A percentile compares a stretch with the other conserved stretches of the same genome.
phyloP scores from a whole-genome alignment of 37 sponge, comb jelly and placozoan genomes.

The Spongilla lacustris region DNA sequence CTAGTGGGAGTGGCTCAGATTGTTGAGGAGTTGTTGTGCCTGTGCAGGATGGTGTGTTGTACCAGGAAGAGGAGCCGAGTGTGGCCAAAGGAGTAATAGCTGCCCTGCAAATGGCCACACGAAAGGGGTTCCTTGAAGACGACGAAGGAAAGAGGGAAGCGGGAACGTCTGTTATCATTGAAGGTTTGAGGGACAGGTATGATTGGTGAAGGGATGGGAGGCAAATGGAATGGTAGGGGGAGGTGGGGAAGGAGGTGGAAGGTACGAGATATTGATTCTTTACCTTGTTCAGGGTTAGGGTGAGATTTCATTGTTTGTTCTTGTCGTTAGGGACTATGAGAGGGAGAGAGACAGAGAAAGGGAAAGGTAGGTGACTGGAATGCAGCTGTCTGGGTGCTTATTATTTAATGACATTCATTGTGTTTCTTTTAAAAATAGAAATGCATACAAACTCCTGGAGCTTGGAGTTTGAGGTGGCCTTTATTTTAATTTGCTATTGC shows the following conservation, averaged over 20 bases:
- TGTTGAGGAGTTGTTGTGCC: not conserved
- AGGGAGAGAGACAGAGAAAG: constrained; percentile 66
- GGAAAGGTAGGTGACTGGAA: constrained; percentile 49
- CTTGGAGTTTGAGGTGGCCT: too few relatives aligned
- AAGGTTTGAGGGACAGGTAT: constrained; percentile 7
- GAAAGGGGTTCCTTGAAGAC: constrained; percentile 86
- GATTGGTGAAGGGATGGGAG: not conserved
- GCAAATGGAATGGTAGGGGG: not conserved
- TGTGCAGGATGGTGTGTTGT: constrained; percentile 69
- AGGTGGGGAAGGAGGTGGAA: too few relatives aligned
- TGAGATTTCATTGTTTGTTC: not conserved
- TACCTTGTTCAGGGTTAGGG: too few relatives aligned
- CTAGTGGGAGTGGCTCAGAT: too few relatives aligned
- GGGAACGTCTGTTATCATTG: constrained; percentile 10
- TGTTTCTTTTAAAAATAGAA: too few relatives aligned
- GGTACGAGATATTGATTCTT: too few relatives aligned
- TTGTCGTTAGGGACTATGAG: constrained; percentile 61
- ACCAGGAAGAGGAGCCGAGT: constrained; percentile 87
- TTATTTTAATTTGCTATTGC: too few relatives aligned
- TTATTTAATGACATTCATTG: too few relatives aligned
- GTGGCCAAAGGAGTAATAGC: constrained; percentile 76
- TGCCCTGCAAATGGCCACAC: constrained; percentile 88
- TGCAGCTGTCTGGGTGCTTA: not conserved
- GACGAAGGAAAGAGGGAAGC: constrained; percentile 15
- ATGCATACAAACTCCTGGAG: too few relatives aligned